Evolutionary conservation across 2,888 invertebrate species (phyloP), one percentile per base, ranked within the genome.

Genomic region (Gastrophysa polygoni): DNA sequence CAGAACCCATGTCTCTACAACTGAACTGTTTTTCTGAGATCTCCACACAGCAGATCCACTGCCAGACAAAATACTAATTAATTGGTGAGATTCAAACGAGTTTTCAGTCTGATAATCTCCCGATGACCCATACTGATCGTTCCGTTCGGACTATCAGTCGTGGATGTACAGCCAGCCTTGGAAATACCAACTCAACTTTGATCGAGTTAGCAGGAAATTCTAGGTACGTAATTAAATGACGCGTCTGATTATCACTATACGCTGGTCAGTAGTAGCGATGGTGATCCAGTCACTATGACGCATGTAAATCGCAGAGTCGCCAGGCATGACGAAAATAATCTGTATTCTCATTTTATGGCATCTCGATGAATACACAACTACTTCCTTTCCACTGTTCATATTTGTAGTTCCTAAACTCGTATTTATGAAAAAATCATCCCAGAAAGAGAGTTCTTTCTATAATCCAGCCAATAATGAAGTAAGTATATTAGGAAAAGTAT

Each of bases 161-260:
- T 59, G 61, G 52, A 44, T 64, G 61, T 66, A 64, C 64, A 57
- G 69, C 59, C 73, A 72, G 71, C 75, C 75, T 75, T 75, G 75
- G 72, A 69, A 74, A 72, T 70, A 67, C 71, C 73, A 52, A 55
- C 48, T 57, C n/a, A 46, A 34, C 52, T 54, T 47, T 32, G n/a
- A 16, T 49, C 51, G 34, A 58, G 21, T 51, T 59, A 48, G 46
- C 52, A 32, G 62, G 62, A 62, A 62, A 62, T 48, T 52, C 57
- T 49, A 47, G 38, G 49, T 54, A 57, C 44, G 50, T 52, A 52
- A 56, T 43, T 6, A n/a, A 20, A 21, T 24, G 16, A 34, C 16
- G 47, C 56, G 51, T 57, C 46, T 55, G 7, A 32, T 38, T 11
- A 14, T 16, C 10, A 29, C 17, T 28, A n/a, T 55, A 29, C 43